Evolutionary conservation across 2,113 vertebrate species (phyloP), one percentile per base, ranked within the genome.

Genomic region (Cyrtonyx montezumae): DNA sequence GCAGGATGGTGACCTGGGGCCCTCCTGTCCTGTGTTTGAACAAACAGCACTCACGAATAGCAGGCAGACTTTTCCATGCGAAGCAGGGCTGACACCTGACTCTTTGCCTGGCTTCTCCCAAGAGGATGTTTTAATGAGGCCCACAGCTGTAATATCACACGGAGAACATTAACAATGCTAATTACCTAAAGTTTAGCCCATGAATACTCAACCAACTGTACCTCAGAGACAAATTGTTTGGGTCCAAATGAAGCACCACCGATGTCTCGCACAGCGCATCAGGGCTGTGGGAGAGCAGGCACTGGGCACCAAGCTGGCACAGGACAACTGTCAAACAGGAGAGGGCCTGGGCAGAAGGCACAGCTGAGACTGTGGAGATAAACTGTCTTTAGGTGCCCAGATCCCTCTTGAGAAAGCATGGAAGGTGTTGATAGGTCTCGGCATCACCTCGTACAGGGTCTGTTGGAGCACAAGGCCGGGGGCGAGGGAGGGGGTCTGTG

Each of bases 111-210:
- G 87, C 89, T 96, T 95, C 91, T 95, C 96, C 94, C 94, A 37
- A 68, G 96, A 97, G 97, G 83, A 91, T 48, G n/a, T 95, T 97
- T 97, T 97, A 98, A 98, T 97, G 96, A 98, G 96, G 96, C 91
- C 96, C 96, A 94, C 95, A 97, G 97, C 97, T 97, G 96, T 97
- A 97, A 93, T 93, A 95, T 93, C 96, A 96, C 96, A 97, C 94
- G 96, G 83, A 87, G 77, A 96, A 95, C 93, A 96, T 97, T 97
- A 97, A 97, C 97, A 95, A 97, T 97, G 97, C 97, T 98, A 97
- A 98, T 98, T 97, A 97, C 95, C 93, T 91, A 20, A 97, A 97
- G 95, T 97, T 97, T 97, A 97, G 95, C 77, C 96, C 16, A 56
- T 96, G 95, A 93, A 91, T 96, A 96, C 95, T 95, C 95, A 95